Conservation (phyloP, 2,113 vertebrate species). For the Nerophis ophidion region DNA sequence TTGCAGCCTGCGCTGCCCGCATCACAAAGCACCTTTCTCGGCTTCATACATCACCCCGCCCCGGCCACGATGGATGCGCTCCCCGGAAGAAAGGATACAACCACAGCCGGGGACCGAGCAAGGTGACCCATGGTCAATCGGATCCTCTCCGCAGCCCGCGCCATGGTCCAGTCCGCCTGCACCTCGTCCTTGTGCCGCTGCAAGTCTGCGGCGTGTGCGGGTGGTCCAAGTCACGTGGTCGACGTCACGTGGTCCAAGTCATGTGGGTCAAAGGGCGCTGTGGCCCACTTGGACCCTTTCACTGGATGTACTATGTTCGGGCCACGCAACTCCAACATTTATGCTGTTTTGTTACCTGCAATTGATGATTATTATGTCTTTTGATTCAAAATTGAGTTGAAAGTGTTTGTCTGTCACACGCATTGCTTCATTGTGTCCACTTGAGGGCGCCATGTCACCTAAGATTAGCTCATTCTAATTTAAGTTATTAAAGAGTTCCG, state of each 20-base stretch:
- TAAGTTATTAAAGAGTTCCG: too few species aligned
- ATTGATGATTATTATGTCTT: too few species aligned
- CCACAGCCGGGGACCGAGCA: constrained; percentile 23
- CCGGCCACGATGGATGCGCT: background rate
- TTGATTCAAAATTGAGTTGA: too few species aligned
- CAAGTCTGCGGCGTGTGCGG: too few species aligned
- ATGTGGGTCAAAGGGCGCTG: background rate
- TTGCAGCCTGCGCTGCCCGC: background rate
- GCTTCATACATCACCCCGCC: background rate
- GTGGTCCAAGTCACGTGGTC: too few species aligned
- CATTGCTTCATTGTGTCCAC: background rate
- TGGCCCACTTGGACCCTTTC: too few species aligned
- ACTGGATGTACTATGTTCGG: too few species aligned
- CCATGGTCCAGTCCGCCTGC: constrained; percentile 40
- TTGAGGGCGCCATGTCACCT: background rate
- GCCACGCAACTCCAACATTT: too few species aligned
- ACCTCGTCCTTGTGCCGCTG: background rate
- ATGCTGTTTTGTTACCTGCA: too few species aligned
- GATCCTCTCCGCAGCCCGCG: constrained; percentile 61
- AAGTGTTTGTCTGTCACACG: background rate
- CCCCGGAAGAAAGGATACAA: constrained; percentile 67
- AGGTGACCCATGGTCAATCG: constrained; percentile 61
- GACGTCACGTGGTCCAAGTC: too few species aligned
- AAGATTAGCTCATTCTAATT: too few species aligned
- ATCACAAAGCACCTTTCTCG: background rate